Evolutionary conservation across 2,888 invertebrate species (phyloP).

Genomic region (Thera britannica): DNA sequence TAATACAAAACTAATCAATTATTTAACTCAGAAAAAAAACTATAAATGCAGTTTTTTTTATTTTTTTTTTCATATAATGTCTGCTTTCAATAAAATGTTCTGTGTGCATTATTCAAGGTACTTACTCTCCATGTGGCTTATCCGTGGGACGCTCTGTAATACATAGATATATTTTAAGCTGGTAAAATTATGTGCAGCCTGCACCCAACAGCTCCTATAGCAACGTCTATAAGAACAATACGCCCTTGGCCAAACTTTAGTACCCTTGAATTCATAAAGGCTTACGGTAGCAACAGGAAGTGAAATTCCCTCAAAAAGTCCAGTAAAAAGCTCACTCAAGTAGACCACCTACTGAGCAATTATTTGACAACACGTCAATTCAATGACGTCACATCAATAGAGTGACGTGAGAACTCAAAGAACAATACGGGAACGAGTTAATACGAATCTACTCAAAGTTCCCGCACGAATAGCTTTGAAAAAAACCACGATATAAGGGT

Average conservation of each 20-base stretch:
- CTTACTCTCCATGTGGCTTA: too few species aligned
- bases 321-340: constrained; percentile 40
- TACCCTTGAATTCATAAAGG: too few species aligned
- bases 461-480: constrained; percentile 20
- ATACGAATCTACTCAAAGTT: constrained; percentile 27
- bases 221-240: background rate
- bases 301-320: constrained; percentile 17
- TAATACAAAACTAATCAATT: too few species aligned
- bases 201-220: too few species aligned
- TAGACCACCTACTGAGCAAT: constrained; percentile 70
- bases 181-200: background rate
- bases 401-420: constrained; percentile 54
- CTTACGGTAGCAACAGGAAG: constrained; percentile 16
- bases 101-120: too few species aligned
- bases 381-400: constrained; percentile 50
- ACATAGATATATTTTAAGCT: too few species aligned
- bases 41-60: too few species aligned
- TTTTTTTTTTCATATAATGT: too few species aligned
- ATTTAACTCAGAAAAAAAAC: too few species aligned
- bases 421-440: constrained; percentile 26
- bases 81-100: too few species aligned
- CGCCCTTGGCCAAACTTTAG: constrained; percentile 10
- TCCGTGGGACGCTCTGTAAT: too few species aligned
- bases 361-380: constrained; percentile 50
- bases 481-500: background rate